Percentiles rank a stretch among this genome's conserved stretches.
These are phyloP conservation scores for Sinocyclocheilus anshuiensis DNA, from an alignment of 2,113 vertebrate genomes.

Conservation along the genomic window DNA sequence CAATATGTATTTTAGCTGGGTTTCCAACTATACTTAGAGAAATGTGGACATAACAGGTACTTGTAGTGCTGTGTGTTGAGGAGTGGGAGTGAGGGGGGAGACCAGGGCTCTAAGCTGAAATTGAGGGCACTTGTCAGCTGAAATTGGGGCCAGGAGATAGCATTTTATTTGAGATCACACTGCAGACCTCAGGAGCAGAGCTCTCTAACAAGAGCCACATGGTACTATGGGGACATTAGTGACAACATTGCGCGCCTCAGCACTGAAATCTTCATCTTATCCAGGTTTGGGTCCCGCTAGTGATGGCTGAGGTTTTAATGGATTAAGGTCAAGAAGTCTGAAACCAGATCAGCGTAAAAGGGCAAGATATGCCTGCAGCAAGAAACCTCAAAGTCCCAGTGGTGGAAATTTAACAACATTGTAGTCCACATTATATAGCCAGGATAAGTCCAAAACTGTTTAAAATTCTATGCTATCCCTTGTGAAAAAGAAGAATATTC, in stretches of 20 bases:
- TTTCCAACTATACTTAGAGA: background rate
- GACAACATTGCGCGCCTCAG: constrained; percentile 15
- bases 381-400: background rate
- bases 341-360: constrained; percentile 27
- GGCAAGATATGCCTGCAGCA: background rate
- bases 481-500: background rate
- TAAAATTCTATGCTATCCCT: background rate
- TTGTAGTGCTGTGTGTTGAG: constrained; percentile 19
- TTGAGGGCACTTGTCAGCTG: constrained; percentile 66
- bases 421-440: background rate
- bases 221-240: constrained; percentile 63
- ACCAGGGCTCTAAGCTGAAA: constrained; percentile 60
- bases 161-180: constrained; percentile 66
- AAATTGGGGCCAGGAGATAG: constrained; percentile 70
- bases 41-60: background rate
- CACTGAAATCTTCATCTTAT: constrained; percentile 11
- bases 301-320: constrained; percentile 30
- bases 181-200: constrained; percentile 48
- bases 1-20: background rate
- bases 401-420: background rate
- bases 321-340: constrained; percentile 20
- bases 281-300: constrained; percentile 25
- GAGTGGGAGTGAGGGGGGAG: constrained; percentile 49
- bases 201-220: constrained; percentile 48
- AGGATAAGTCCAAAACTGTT: background rate